Percentiles rank a stretch among this genome's conserved stretches.
phyloP scores from a whole-genome alignment of 2,797 vertebrate species.

The Microhierax caerulescens region DNA sequence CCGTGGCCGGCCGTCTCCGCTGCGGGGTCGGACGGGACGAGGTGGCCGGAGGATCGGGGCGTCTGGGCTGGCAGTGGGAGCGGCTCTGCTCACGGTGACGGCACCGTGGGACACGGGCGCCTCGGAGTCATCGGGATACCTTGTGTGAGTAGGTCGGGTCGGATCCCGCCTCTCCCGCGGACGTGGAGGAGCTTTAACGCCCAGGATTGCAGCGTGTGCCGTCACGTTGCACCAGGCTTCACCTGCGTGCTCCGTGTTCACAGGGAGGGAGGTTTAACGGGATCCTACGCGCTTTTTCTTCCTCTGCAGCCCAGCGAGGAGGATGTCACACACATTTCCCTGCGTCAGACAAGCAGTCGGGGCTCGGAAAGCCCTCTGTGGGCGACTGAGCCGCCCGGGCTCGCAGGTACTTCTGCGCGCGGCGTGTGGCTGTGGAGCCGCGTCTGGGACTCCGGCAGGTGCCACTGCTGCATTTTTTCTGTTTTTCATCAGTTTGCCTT shows the following conservation, averaged over 20 bases:
- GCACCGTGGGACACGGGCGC: neutral
- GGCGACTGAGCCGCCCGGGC: rapidly evolving
- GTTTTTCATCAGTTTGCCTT: neutral
- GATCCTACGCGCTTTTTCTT: rapidly evolving
- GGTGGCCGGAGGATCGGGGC: rapidly evolving
- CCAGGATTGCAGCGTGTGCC: rapidly evolving
- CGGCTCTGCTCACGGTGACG: neutral
- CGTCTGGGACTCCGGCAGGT: neutral
- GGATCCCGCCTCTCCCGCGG: rapidly evolving
- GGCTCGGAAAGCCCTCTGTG: neutral
- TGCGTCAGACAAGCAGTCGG: rapidly evolving
- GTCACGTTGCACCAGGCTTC: rapidly evolving
- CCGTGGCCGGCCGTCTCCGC: neutral
- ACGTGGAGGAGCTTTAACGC: rapidly evolving
- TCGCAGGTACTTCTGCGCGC: neutral
- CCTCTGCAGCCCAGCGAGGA: neutral
- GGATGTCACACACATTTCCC: neutral
- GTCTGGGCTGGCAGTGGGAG: rapidly evolving
- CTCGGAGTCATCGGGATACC: neutral
- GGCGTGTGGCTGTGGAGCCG: rapidly evolving
- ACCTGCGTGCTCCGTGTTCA: rapidly evolving
- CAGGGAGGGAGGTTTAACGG: neutral
- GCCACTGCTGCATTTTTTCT: neutral
- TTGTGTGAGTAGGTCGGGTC: neutral
- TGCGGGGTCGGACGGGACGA: no score